Evolutionary conservation across 2,888 invertebrate species (phyloP).

Genomic region (Polyommatus iphigenia): DNA sequence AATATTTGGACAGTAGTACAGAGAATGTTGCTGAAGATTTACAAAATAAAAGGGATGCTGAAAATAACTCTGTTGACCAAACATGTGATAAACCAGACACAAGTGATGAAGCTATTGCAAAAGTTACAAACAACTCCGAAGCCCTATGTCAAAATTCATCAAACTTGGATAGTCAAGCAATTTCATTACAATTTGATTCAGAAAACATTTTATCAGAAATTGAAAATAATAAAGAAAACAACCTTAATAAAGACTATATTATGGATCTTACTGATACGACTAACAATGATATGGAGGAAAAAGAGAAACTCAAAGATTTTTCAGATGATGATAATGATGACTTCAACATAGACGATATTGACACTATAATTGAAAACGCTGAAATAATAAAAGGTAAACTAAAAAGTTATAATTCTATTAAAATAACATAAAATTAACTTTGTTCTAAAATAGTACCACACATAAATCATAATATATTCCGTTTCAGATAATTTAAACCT

Average conservation of each 20-base stretch:
- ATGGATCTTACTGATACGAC: conserved; percentile 34
- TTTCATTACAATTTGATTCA: not conserved
- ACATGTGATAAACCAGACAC: not conserved
- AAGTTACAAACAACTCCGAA: not conserved
- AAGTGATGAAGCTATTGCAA: not conserved
- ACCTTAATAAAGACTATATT: conserved; percentile 29
- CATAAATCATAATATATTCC: too few species aligned
- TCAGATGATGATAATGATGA: conserved; percentile 55
- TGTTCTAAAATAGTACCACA: not conserved
- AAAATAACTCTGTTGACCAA: not conserved
- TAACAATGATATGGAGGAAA: conserved; percentile 36
- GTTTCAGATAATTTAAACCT: conserved; percentile 46
- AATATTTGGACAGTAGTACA: conserved; percentile 19
- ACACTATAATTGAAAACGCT: conserved; percentile 63
- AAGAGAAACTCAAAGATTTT: conserved; percentile 49
- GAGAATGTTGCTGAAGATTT: conserved; percentile 30
- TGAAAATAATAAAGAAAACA: conserved; percentile 23
- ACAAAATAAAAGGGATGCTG: not conserved
- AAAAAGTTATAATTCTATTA: conserved; percentile 18
- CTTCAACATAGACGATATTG: conserved; percentile 63
- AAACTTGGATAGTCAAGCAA: conserved; percentile 13
- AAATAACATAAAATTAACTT: not conserved
- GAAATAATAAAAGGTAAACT: conserved; percentile 55
- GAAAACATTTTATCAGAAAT: conserved; percentile 2
- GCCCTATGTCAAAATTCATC: not conserved